Base-by-base conservation (phyloP, 2,113 vertebrate genomes). In the Aptenodytes patagonicus region DNA sequence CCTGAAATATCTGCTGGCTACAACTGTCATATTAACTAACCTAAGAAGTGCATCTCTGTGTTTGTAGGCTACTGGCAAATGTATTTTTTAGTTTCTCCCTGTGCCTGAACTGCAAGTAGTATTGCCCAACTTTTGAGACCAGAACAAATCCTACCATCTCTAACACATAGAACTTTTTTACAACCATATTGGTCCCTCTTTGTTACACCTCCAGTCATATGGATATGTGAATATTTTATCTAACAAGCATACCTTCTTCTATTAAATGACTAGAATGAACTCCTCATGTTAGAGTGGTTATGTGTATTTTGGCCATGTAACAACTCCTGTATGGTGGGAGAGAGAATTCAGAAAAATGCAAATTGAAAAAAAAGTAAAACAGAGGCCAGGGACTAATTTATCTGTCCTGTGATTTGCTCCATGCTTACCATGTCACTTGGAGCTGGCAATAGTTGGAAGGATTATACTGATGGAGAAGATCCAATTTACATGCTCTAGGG, bases 361-460 rank as follows among this genome's bases (percentile, higher is more conserved):
- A 60, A 51, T 11, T 40, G 7, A 13, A 4, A 49, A 52, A 24
- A 44, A 5, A 0, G 2, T 10, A 40, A 47, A 68, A 26, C 2
- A 66, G 36, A 87, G 22, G 25, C 32, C n/a, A 92, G 46, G 46
- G 26, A 34, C 38, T 69, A 79, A 60, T 80, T 83, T 80, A 31
- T 36, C 31, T 54, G 21, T 36, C 64, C 11, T 70, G 64, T 73
- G 36, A 57, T 73, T 87, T 87, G 17, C 36, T 70, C n/a, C 21
- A 29, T 52, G 22, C 20, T 94, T 77, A 47, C 44, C 16, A 13
- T 40, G 36, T 47, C 68, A 70, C 28, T 72, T 60, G 32, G 7
- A 94, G 34, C 9, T 85, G 22, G 32, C 32, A 88, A 1, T 69
- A 19, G 24, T 61, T 70, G 57, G 55, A 88, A 68, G 28, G 51